Evolutionary conservation across 2,113 vertebrate species (phyloP), one percentile per base, ranked within the genome.

Genomic region (Perognathus longimembris): DNA sequence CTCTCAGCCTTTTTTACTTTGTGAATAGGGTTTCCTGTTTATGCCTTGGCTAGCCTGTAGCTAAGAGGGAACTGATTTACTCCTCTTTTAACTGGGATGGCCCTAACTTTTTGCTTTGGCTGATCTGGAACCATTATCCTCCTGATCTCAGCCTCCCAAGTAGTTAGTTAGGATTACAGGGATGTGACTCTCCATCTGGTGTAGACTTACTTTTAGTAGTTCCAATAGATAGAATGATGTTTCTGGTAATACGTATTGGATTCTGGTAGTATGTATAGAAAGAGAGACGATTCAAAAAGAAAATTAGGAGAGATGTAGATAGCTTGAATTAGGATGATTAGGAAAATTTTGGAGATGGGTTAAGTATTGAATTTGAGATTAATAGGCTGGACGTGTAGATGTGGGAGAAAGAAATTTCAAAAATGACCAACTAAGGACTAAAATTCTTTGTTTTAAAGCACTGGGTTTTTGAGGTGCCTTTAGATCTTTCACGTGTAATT

Each of bases 131-230:
- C 50, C 50, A 54, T 54, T 4, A 1, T 54, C 14, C 50, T 54
- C 50, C 50, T 54, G 50, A 54, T 54, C 50, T 54, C 50, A 54
- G 15, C 17, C 50, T 54, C 50, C 50, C 50, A 54, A 54, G 14
- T 54, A n/a, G n/a, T n/a, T n/a, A 45, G 45, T 45, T 45, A 54
- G 50, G 50, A 54, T 54, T 54, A 54, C 50, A 3, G 50, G 50
- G 12, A 54, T 15, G 3, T 17, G 17, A 12, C 50, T 54, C 15
- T 54, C 50, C 50, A 54, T 15, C 45, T 45, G 9, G 45, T 12
- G 9, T 54, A 54, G 45, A 45, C 6, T 40, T 80, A 90, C 36
- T 93, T 95, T 93, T 90, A 57, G 5, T 85, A 54, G 34, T 64
- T 85, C 1, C 34, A 70, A 30, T 75, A 85, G 38, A 67, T 22